A percentile compares a stretch with the other conserved stretches of the same genome.
Evolutionary conservation across 2,888 invertebrate species (phyloP).

Genomic region (Synergus japonicus): DNA sequence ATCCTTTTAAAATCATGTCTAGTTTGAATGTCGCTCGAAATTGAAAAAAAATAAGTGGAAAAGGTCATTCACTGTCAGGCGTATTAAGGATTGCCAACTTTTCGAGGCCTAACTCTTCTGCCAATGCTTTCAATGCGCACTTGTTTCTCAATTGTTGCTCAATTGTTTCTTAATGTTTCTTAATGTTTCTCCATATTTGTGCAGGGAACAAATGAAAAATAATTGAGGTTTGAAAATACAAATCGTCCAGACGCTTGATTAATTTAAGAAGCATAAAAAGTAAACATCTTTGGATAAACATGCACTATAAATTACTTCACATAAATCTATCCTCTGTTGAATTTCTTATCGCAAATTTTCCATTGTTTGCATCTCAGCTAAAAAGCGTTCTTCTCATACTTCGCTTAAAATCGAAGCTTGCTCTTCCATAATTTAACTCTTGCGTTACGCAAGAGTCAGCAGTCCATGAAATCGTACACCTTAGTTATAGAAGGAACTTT

Average conservation of each 20-base stretch:
- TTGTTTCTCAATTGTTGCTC: neutral
- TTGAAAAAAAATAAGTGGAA: neutral
- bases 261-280: neutral
- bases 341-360: neutral
- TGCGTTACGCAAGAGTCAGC: neutral
- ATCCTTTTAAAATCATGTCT: neutral
- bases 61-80: neutral
- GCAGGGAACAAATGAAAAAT: too few species aligned
- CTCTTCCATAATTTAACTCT: neutral
- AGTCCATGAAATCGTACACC: conserved; percentile 32
- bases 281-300: neutral
- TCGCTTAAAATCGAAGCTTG: neutral
- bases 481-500: conserved; percentile 14
- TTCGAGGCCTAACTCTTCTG: too few species aligned
- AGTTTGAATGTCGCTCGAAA: neutral
- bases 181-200: too few species aligned
- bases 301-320: neutral
- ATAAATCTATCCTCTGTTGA: neutral
- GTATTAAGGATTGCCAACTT: too few species aligned
- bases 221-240: too few species aligned
- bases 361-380: neutral
- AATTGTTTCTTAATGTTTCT: too few species aligned
- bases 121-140: neutral
- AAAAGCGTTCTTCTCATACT: neutral
- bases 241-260: too few species aligned